Evolutionary conservation across 2,797 vertebrate genomes (phyloP), one percentile per base, ranked within the genome.

Genomic region (Huso huso): DNA sequence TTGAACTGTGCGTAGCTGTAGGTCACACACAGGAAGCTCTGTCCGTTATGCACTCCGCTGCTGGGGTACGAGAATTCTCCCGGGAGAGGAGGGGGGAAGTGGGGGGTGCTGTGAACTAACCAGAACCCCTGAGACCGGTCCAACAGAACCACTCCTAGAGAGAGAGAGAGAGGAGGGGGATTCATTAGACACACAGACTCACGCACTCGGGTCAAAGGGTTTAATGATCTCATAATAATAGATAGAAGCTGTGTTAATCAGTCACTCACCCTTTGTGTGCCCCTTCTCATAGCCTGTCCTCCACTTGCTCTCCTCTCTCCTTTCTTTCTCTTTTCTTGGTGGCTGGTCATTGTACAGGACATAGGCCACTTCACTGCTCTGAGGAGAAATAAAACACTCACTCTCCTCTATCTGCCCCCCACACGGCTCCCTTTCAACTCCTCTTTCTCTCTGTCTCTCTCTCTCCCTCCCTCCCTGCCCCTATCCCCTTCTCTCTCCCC

Each of bases 71-170:
- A 76, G 72, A 84, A 96, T 5, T 65, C 15, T 0, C 84, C 87
- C 0, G 60, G 67, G 49, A 74, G 51, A 11, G 59, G 73, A 0
- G 88, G 81, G 0, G 94, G 94, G 75, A 95, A 97, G 8, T 74
- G 71, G 0, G 94, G 94, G 2, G 92, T 93, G 68, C 94, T 96
- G 87, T 97, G 94, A 66, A 95, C 82, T 79, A 97, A 73, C 94
- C 94, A 97, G 78, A 93, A 93, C 52, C 94, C 94, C 53, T 89
- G 89, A 0, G 67, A 76, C 61, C 83, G 79, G 75, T 91, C 91
- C 72, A 97, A 77, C 10, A 97, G 79, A 57, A 97, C 83, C 12
- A 89, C 86, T 10, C 94, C 94, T 95, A 64, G 18, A 10, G 57
- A 65, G 48, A 71, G n/a, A n/a, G 5, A 48, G 7, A 10, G 13